Evolutionary conservation across 2,113 vertebrate genomes (phyloP).

Genomic region (Vidua chalybeata): DNA sequence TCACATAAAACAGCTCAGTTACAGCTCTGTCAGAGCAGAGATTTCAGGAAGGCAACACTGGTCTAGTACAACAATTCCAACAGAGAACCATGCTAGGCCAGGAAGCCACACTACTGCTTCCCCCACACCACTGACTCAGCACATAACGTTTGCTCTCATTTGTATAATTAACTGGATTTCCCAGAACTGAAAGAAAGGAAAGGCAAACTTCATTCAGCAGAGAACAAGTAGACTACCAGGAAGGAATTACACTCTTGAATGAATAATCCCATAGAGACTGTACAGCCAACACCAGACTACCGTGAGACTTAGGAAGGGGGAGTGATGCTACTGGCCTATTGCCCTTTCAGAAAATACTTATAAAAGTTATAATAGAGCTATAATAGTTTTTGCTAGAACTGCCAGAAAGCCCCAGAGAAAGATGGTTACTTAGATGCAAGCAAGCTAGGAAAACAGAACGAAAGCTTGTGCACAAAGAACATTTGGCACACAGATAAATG

Average conservation of each 20-base stretch:
- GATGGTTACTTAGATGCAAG: background rate
- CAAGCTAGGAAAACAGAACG: background rate
- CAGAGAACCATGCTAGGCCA: background rate
- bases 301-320: background rate
- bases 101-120: background rate
- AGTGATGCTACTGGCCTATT: background rate
- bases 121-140: conserved; percentile 16
- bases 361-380: background rate
- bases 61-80: background rate
- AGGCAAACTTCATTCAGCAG: background rate
- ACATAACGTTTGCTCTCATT: background rate
- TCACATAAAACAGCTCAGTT: background rate
- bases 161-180: conserved; percentile 41
- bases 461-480: background rate
- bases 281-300: background rate
- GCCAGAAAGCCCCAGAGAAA: background rate
- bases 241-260: conserved; percentile 35
- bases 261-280: background rate
- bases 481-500: background rate
- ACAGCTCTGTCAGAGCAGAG: background rate
- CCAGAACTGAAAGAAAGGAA: conserved; percentile 45
- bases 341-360: background rate
- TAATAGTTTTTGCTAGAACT: background rate
- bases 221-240: conserved; percentile 16
- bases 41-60: background rate